A percentile compares a stretch with the other conserved stretches of the same genome.
Evolutionary conservation across 2,888 invertebrate genomes (phyloP).

Genomic region (Thereva unica): DNA sequence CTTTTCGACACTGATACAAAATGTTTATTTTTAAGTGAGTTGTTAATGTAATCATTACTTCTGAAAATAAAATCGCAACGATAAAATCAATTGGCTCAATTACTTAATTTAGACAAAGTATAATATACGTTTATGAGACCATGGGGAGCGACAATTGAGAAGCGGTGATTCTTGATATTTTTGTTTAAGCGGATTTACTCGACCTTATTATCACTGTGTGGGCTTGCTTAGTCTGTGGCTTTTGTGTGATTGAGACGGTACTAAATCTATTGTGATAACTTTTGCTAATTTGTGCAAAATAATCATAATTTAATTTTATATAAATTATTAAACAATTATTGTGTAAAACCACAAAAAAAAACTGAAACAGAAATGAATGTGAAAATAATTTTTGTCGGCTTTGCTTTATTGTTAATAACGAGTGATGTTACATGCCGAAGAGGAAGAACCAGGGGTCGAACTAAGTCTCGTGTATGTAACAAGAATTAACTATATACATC

Average conservation of each 20-base stretch:
- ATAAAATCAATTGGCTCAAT: conserved; percentile 30
- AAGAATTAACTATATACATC: too few species aligned
- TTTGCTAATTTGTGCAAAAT: background rate
- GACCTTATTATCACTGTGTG: conserved; percentile 20
- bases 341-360: conserved; percentile 50
- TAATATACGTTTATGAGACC: conserved; percentile 45
- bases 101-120: conserved; percentile 52
- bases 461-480: conserved; percentile 70
- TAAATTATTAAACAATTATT: conserved; percentile 4
- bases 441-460: conserved; percentile 71
- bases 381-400: conserved; percentile 50
- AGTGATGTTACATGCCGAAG: conserved; percentile 62
- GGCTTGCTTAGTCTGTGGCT: conserved; percentile 23
- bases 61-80: conserved; percentile 18
- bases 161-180: conserved; percentile 33
- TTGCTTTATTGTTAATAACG: conserved; percentile 55
- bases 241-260: too few species aligned
- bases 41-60: conserved; percentile 6
- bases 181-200: conserved; percentile 30
- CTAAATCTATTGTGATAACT: too few species aligned
- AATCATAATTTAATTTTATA: background rate
- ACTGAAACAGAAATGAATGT: conserved; percentile 47
- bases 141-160: conserved; percentile 41
- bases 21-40: too few species aligned
- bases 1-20: conserved; percentile 18